Conservation (phyloP, 2,888 invertebrate species). For the Myopa testacea region DNA sequence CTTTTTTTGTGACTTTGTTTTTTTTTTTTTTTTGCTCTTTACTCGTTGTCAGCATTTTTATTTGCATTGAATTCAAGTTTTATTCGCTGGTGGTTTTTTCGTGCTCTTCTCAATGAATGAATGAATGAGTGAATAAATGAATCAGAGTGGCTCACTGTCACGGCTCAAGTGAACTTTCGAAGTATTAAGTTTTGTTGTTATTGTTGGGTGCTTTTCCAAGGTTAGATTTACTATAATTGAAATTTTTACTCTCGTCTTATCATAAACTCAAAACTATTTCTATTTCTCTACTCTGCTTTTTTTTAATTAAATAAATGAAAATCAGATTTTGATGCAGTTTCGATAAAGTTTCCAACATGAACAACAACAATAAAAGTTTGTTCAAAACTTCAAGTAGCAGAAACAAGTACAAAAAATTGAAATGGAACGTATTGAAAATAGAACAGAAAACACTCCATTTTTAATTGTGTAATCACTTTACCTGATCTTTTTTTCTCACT, state of each 20-base stretch:
- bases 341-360: too few species aligned
- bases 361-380: too few species aligned
- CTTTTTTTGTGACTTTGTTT: neutral
- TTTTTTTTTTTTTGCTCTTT: neutral
- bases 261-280: too few species aligned
- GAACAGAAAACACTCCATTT: too few species aligned
- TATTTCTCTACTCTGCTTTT: too few species aligned
- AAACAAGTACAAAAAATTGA: too few species aligned
- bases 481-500: neutral
- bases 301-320: too few species aligned
- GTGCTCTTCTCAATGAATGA: neutral
- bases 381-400: too few species aligned
- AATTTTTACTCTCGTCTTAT: too few species aligned
- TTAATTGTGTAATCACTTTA: neutral
- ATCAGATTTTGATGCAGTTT: too few species aligned
- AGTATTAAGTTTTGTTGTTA: neutral
- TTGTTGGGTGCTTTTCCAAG: neutral
- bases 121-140: too few species aligned
- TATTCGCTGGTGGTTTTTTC: neutral
- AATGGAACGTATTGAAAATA: too few species aligned
- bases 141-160: constrained; percentile 1
- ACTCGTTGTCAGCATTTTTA: constrained; percentile 21
- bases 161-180: neutral
- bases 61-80: constrained; percentile 11
- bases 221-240: neutral